Conservation (phyloP, 2,888 invertebrate species). For the Stictocephala bisonia region DNA sequence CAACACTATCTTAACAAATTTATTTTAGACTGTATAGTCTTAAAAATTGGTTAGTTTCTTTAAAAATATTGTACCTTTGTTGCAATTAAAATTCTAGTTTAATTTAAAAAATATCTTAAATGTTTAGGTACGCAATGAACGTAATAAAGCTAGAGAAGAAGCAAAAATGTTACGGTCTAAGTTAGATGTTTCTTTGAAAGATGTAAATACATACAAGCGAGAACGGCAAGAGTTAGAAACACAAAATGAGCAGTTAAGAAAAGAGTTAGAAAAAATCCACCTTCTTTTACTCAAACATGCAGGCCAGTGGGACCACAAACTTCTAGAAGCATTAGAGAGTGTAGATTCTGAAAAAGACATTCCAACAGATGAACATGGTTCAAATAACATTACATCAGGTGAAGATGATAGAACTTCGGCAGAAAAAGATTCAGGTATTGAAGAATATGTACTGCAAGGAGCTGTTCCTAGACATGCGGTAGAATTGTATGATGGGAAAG, state of each 20-base stretch:
- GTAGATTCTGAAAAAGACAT: slow-evolving; percentile 66
- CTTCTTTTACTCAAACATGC: slow-evolving; percentile 75
- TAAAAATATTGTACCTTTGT: background rate
- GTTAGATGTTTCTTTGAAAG: slow-evolving; percentile 82
- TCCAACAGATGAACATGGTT: slow-evolving; percentile 54
- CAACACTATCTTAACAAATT: background rate
- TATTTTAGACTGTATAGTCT: too few relatives aligned
- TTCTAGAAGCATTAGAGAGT: slow-evolving; percentile 66
- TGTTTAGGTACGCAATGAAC: slow-evolving; percentile 81
- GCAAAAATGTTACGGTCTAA: slow-evolving; percentile 83
- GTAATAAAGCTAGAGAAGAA: slow-evolving; percentile 93
- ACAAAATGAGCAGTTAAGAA: slow-evolving; percentile 80
- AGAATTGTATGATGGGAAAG: slow-evolving; percentile 64
- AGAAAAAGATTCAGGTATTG: slow-evolving; percentile 63
- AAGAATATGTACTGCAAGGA: slow-evolving; percentile 74
- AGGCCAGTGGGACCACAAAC: slow-evolving; percentile 73
- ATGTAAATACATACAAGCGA: slow-evolving; percentile 77
- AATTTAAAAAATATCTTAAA: background rate
- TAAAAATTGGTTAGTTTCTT: background rate
- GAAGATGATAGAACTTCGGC: slow-evolving; percentile 50
- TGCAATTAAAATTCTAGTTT: background rate
- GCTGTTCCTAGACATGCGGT: slow-evolving; percentile 72
- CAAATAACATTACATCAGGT: slow-evolving; percentile 41
- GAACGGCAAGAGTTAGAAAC: slow-evolving; percentile 82
- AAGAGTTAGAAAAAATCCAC: slow-evolving; percentile 84